These are phyloP conservation scores for Rafetus swinhoei DNA, from an alignment of 2,113 vertebrate genomes.

Conservation along the genomic window DNA sequence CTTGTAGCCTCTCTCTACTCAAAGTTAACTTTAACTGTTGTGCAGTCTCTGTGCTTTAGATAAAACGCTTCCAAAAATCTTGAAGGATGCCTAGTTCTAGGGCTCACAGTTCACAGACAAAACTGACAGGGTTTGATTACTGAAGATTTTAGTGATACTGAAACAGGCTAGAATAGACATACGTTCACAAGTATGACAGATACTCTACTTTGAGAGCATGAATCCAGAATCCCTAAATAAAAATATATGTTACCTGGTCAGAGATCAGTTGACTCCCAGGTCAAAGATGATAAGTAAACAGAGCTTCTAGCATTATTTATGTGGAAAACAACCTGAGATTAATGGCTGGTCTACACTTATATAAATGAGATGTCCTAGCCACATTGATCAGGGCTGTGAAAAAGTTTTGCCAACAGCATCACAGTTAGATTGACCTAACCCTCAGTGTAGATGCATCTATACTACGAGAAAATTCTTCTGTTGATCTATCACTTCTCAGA, in stretches of 20 bases:
- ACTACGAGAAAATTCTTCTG: background rate
- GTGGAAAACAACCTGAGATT: background rate
- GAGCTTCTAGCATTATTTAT: background rate
- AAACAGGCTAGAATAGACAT: background rate
- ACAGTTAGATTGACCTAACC: background rate
- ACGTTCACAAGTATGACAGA: background rate
- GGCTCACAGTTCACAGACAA: background rate
- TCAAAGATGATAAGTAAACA: background rate
- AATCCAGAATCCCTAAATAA: background rate
- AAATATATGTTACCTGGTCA: background rate
- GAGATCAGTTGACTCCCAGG: background rate
- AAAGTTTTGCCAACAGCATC: background rate
- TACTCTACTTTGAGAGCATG: background rate
- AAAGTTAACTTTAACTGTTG: background rate
- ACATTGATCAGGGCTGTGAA: background rate
- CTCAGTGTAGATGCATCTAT: background rate
- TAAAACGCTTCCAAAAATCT: background rate
- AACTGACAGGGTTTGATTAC: background rate
- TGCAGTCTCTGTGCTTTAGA: rapidly evolving
- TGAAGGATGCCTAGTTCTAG: background rate
- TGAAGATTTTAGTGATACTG: background rate
- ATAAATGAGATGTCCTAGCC: background rate
- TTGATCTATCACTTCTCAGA: background rate
- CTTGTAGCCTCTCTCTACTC: background rate
- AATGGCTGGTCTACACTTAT: background rate